Base-by-base conservation (phyloP, 2,797 vertebrate species). In the Antennarius maculatus region DNA sequence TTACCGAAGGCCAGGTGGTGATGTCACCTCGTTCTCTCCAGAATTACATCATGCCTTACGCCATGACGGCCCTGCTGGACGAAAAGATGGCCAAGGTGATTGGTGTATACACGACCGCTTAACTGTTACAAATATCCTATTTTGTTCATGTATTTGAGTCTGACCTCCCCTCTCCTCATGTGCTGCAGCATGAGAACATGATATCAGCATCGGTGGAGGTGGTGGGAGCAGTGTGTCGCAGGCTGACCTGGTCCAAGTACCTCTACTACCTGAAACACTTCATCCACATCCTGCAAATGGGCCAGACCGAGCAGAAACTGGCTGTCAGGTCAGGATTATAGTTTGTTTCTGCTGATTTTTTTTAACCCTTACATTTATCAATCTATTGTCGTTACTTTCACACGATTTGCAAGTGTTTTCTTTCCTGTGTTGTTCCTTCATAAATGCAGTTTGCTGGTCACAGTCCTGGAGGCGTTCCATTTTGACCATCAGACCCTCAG, bases 31-130 rank as follows among this genome's bases (percentile, higher is more conserved):
- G 93, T 12, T 95, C 96, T 3, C 93, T 99, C n/a, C 96, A 99
- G 90, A 96, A 95, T 76, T 99, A 96, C 83, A 93, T 99, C 82
- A 96, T 99, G 96, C 97, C 98, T 9, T 99, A 96, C 45, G 96
- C 98, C 77, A 95, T 95, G 83, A 94, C 93, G 0, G 92, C 94
- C 7, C 75, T 99, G 82, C 92, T 96, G 51, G 94, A 95, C 67
- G 95, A 98, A 60, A 98, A 96, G 82, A 96, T 98, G 94, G 91
- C 95, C 27, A 98, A 97, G 95, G 98, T 61, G 70, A 43, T 5
- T 28, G 1, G 7, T 2, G 9, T 13, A 0, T 7, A 4, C 39
- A 7, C 6, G 10, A 8, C 46, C 6, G 4, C 11, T 14, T 4
- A 7, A 1, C 7, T 29, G 45, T 39, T 8, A 13, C 1, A 37